Evolutionary conservation across 2,888 invertebrate genomes (phyloP).

Genomic region (Candidula unifasciata): DNA sequence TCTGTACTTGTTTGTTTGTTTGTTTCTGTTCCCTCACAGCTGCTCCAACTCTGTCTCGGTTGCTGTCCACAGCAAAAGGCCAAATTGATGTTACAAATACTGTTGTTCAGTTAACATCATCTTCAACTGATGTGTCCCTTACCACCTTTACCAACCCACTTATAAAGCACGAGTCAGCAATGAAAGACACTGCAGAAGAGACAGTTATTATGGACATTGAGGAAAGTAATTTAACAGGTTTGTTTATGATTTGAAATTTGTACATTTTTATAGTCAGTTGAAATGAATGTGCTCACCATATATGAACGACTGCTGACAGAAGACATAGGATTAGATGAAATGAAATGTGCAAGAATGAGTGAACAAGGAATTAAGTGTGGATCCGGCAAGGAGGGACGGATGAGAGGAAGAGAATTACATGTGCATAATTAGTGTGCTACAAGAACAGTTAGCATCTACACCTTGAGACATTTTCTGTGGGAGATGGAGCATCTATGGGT

Average conservation of each 20-base stretch:
- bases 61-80: slow-evolving; percentile 80
- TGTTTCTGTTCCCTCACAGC: slow-evolving; percentile 76
- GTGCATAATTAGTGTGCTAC: no score
- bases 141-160: neutral
- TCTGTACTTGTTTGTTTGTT: slow-evolving; percentile 26
- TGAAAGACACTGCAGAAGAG: slow-evolving; percentile 37
- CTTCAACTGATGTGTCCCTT: slow-evolving; percentile 12
- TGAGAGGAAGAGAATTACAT: no score
- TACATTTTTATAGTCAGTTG: no score
- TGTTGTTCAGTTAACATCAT: neutral
- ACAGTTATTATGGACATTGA: slow-evolving; percentile 52
- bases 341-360: no score
- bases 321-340: no score
- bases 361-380: no score
- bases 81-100: slow-evolving; percentile 6
- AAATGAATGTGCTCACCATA: no score
- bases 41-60: slow-evolving; percentile 86
- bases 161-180: slow-evolving; percentile 14
- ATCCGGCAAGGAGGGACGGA: no score
- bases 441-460: no score
- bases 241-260: neutral
- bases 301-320: no score
- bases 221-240: slow-evolving; percentile 52
- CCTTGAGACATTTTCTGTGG: no score
- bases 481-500: no score